Percentiles rank a stretch among this genome's conserved stretches.
Evolutionary conservation across 2,113 vertebrate species (phyloP).

Genomic region (Pseudonaja textilis): DNA sequence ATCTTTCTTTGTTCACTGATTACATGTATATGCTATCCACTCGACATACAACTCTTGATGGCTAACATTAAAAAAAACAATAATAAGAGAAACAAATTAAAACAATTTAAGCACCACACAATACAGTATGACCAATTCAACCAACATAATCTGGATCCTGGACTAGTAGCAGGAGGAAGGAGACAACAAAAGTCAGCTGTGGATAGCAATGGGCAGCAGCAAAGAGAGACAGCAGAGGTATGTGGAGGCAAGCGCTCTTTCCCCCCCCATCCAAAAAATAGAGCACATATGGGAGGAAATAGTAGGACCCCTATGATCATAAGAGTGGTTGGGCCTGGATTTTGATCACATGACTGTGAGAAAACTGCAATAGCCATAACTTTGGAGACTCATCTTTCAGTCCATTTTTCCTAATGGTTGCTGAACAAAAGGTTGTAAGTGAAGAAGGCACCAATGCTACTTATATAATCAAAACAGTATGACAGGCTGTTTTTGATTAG

Average conservation of each 20-base stretch:
- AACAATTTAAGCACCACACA: not conserved
- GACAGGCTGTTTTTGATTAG: not conserved
- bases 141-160: not conserved
- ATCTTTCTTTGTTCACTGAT: not conserved
- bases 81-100: not conserved
- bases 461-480: not conserved
- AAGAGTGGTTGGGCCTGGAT: not conserved
- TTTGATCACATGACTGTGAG: not conserved
- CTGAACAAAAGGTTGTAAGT: not conserved
- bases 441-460: not conserved
- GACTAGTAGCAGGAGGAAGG: not conserved
- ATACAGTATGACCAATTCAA: not conserved
- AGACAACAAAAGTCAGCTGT: not conserved
- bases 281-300: not conserved
- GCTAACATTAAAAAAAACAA: not conserved
- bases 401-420: not conserved
- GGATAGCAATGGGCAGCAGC: not conserved
- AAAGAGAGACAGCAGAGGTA: not conserved
- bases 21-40: not conserved
- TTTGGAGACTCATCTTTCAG: not conserved
- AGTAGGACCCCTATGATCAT: not conserved
- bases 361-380: not conserved
- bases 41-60: not conserved
- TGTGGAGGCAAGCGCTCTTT: not conserved
- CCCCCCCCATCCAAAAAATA: not conserved